Evolutionary conservation across 1,140 invertebrate species (phyloP).

Genomic region (Gonatopus flavifemur): DNA sequence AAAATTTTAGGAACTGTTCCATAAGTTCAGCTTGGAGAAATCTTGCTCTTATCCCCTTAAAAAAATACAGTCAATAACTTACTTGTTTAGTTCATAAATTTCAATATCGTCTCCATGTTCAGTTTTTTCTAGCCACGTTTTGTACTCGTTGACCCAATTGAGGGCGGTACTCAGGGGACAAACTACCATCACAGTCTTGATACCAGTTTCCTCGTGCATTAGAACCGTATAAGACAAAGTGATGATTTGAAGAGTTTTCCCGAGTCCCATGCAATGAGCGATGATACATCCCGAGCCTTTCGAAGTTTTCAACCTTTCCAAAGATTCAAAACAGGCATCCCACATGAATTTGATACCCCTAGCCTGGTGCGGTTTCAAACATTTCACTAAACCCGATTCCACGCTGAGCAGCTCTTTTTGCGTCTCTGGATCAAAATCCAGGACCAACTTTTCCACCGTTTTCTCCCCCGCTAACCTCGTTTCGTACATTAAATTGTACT

Average conservation of each 20-base stretch:
- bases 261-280: slow-evolving; percentile 87
- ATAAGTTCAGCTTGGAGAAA: no score
- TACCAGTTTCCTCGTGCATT: slow-evolving; percentile 64
- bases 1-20: no score
- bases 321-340: slow-evolving; percentile 88
- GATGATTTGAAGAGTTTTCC: slow-evolving; percentile 78
- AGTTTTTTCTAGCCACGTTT: slow-evolving; percentile 75
- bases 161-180: slow-evolving; percentile 91
- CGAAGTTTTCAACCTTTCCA: slow-evolving; percentile 73
- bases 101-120: slow-evolving; percentile 66
- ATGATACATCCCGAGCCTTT: slow-evolving; percentile 85
- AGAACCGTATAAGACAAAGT: slow-evolving; percentile 87
- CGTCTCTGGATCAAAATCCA: slow-evolving; percentile 84
- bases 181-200: slow-evolving; percentile 81
- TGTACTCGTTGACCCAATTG: slow-evolving; percentile 95
- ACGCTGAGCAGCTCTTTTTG: slow-evolving; percentile 81
- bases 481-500: slow-evolving; percentile 76
- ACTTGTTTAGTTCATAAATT: slow-evolving; percentile 75
- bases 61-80: no score
- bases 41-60: no score
- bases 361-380: slow-evolving; percentile 86
- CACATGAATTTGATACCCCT: slow-evolving; percentile 95
- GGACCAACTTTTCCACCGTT: slow-evolving; percentile 73
- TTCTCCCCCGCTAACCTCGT: slow-evolving; percentile 59
- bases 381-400: slow-evolving; percentile 75